Evolutionary conservation across 2,888 invertebrate species (phyloP).

Genomic region (Hanleya hanleyi): DNA sequence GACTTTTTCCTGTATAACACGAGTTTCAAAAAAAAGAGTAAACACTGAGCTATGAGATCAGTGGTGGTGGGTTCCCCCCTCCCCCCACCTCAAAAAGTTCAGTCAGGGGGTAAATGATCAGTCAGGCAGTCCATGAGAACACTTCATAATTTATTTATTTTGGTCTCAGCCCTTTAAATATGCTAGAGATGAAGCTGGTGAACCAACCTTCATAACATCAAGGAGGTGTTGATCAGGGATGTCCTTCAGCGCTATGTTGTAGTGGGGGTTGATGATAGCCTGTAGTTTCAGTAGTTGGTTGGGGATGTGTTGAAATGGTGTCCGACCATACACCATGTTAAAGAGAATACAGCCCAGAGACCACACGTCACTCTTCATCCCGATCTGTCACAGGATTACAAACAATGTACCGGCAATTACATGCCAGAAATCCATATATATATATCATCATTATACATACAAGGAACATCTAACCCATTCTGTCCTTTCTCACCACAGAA

Average conservation of each 20-base stretch:
- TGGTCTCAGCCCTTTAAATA: conserved; percentile 77
- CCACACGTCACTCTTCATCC: conserved; percentile 96
- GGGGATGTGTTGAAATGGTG: conserved; percentile 90
- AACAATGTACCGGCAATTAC: too few species aligned
- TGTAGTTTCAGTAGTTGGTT: conserved; percentile 83
- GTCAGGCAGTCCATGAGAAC: not conserved
- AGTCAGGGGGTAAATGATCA: not conserved
- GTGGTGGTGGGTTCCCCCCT: too few species aligned
- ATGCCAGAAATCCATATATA: not conserved
- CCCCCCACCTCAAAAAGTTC: too few species aligned
- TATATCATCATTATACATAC: not conserved
- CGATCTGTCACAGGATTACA: conserved; percentile 86
- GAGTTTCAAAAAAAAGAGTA: too few species aligned
- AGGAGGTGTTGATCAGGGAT: conserved; percentile 70
- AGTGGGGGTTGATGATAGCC: conserved; percentile 84
- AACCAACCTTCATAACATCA: conserved; percentile 63
- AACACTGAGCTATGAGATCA: too few species aligned
- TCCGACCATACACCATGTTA: conserved; percentile 89
- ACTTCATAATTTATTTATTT: not conserved
- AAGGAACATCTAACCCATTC: not conserved
- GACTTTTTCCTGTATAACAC: too few species aligned
- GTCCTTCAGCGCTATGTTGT: conserved; percentile 83
- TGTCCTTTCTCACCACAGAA: too few species aligned
- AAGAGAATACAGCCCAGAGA: conserved; percentile 97
- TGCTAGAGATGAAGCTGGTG: conserved; percentile 75